These are phyloP conservation scores for Drosophila yooni DNA, from an alignment of 2,888 invertebrate genomes.

Conservation along the genomic window DNA sequence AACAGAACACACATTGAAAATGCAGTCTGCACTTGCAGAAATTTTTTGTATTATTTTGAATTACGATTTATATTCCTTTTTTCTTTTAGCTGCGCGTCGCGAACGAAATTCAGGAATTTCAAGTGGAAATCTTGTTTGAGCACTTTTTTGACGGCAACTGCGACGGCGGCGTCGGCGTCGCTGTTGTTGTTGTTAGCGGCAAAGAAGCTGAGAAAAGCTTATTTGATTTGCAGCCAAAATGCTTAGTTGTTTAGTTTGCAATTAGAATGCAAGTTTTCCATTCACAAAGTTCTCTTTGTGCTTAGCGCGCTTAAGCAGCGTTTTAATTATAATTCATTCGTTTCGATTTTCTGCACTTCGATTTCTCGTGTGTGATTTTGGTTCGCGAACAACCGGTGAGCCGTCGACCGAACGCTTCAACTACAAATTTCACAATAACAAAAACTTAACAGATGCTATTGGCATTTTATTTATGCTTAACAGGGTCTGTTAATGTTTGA, in stretches of 20 bases:
- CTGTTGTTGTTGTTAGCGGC: conserved; percentile 48
- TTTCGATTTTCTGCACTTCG: conserved; percentile 46
- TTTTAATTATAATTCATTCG: conserved; percentile 28
- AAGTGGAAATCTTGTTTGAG: conserved; percentile 80
- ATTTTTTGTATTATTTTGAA: conserved; percentile 55
- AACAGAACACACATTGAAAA: conserved; percentile 51
- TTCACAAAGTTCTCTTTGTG: conserved; percentile 1
- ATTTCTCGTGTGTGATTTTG: conserved; percentile 39
- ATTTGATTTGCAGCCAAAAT: conserved; percentile 43
- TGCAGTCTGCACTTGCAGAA: conserved; percentile 44
- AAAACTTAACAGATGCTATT: conserved; percentile 39
- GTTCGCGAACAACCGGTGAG: conserved; percentile 23
- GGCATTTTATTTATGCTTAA: conserved; percentile 18
- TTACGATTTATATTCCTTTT: conserved; percentile 49
- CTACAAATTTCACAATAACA: conserved; percentile 54
- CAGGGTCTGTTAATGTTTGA: conserved; percentile 42
- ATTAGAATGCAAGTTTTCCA: conserved; percentile 23
- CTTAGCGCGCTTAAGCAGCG: conserved; percentile 25
- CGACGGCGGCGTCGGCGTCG: conserved; percentile 40
- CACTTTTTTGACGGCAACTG: conserved; percentile 65
- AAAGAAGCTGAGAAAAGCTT: conserved; percentile 49
- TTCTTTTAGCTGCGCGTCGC: conserved; percentile 52
- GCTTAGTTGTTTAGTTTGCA: conserved; percentile 36
- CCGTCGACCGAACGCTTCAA: conserved; percentile 35
- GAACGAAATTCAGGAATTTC: conserved; percentile 79